A percentile compares a stretch with the other conserved stretches of the same genome.
Evolutionary conservation across 2,113 vertebrate species (phyloP).

Genomic region (Cyprinodon brontotheroides): DNA sequence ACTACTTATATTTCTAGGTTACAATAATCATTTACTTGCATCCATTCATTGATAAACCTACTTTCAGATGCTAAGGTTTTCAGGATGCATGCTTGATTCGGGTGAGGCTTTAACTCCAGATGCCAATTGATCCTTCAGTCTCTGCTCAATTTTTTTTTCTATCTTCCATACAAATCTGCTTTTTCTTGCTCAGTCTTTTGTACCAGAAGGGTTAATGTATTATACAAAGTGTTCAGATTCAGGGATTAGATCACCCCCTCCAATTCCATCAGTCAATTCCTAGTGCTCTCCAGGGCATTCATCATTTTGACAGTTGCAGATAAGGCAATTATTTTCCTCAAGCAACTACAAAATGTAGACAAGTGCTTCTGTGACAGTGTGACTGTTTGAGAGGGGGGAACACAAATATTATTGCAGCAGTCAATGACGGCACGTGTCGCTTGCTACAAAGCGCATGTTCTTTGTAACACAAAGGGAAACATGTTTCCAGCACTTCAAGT

Average conservation of each 20-base stretch:
- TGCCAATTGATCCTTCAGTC: conserved; percentile 69
- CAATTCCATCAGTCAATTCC: conserved; percentile 82
- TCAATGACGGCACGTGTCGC: conserved; percentile 63
- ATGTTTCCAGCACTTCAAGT: conserved; percentile 62
- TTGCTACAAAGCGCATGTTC: conserved; percentile 52
- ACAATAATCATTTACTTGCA: neutral
- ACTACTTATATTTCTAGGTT: neutral
- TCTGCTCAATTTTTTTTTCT: conserved; percentile 67
- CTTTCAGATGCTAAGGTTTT: conserved; percentile 44
- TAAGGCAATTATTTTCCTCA: conserved; percentile 82
- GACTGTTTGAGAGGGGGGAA: conserved; percentile 71
- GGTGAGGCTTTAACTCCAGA: conserved; percentile 56
- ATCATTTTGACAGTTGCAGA: conserved; percentile 84
- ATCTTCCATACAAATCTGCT: conserved; percentile 72
- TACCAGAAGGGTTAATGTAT: conserved; percentile 75
- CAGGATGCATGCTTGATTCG: conserved; percentile 26
- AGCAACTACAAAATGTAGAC: conserved; percentile 82
- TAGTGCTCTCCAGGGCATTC: conserved; percentile 76
- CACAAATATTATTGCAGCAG: conserved; percentile 73
- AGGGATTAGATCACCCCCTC: conserved; percentile 74
- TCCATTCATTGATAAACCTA: conserved; percentile 13
- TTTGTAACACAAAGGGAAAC: conserved; percentile 70
- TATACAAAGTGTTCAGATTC: conserved; percentile 80
- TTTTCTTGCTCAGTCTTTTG: conserved; percentile 65
- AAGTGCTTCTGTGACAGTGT: conserved; percentile 78